Base-by-base conservation (phyloP, 2,797 vertebrate species). In the Hapalemur alaotrensis region DNA sequence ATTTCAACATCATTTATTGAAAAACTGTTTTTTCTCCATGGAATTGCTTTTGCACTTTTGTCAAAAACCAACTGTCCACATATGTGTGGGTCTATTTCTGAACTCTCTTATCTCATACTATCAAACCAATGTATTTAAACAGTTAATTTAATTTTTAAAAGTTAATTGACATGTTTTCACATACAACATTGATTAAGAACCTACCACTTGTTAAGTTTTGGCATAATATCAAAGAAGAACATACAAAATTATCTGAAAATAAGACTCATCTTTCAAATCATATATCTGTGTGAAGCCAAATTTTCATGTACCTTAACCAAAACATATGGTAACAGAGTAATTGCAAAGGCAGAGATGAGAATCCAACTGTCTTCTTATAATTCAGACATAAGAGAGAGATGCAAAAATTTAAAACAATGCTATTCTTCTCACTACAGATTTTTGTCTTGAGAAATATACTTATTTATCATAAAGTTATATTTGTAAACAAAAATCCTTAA, bases 201-300 rank as follows among this genome's bases (percentile, higher is more conserved):
- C n/a, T 72, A 92, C 22, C 46, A 82, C 35, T 87, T 70, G 52
- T 67, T 2, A 8, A 88, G 18, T 84, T 89, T 82, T 57, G 63
- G 48, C 46, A 83, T 57, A 87, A 14, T 70, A 94, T 35, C 54
- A 57, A 57, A 63, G 91, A 88, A 87, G n/a, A 59, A 70, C 38
- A 94, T n/a, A 73, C 52, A 75, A 83, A 79, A 72, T 30, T 63
- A 88, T 20, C 50, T 88, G n/a, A 94, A 85, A 89, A 85, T 72
- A 89, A 85, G 63, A 93, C 17, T 57, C 22, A 14, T 59, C 30
- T 92, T 75, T 75, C 57, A 85, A 80, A 50, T 11, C 9, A 72
- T 12, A 0, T 52, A 38, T 52, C 54, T 81, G 18, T 48, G n/a
- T 18, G 9, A 95, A 54, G n/a, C 20, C 30, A 43, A 69, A 43